A percentile compares a stretch with the other conserved stretches of the same genome.
phyloP scores from a whole-genome alignment of 1,140 invertebrate species.

The Thereuonema tuberculata region DNA sequence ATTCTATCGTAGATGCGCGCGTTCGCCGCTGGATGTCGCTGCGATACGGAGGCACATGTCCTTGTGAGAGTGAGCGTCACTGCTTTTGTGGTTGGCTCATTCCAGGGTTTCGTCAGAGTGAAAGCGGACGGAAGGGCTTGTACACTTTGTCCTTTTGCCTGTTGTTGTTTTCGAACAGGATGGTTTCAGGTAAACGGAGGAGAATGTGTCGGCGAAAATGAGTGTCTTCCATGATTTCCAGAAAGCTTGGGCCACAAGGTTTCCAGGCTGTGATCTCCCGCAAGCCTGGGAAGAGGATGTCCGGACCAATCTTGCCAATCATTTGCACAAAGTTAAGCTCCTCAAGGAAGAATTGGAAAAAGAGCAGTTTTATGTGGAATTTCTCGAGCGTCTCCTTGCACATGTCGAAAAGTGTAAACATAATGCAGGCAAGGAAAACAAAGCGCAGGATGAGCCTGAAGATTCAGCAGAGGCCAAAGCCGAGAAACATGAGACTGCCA shows the following conservation, averaged over 20 bases:
- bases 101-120: no score
- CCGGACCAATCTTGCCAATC: constrained; percentile 67
- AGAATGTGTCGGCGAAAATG: no score
- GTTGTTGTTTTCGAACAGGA: no score
- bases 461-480: constrained; percentile 20
- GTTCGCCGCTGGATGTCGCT: no score
- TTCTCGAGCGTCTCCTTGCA: constrained; percentile 61
- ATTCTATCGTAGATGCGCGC: no score
- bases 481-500: no score
- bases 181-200: no score
- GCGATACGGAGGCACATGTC: no score
- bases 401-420: constrained; percentile 60
- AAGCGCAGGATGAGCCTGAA: not conserved
- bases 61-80: no score
- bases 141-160: no score
- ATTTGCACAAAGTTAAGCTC: constrained; percentile 57
- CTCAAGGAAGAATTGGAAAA: constrained; percentile 72
- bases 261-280: constrained; percentile 71
- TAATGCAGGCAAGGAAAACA: constrained; percentile 16
- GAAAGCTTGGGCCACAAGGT: constrained; percentile 70
- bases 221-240: constrained; percentile 78
- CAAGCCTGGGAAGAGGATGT: constrained; percentile 83
- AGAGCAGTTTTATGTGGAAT: constrained; percentile 78
- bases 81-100: no score
- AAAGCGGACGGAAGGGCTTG: no score